Evolutionary conservation across 2,888 invertebrate species (phyloP).

Genomic region (Limulus polyphemus): DNA sequence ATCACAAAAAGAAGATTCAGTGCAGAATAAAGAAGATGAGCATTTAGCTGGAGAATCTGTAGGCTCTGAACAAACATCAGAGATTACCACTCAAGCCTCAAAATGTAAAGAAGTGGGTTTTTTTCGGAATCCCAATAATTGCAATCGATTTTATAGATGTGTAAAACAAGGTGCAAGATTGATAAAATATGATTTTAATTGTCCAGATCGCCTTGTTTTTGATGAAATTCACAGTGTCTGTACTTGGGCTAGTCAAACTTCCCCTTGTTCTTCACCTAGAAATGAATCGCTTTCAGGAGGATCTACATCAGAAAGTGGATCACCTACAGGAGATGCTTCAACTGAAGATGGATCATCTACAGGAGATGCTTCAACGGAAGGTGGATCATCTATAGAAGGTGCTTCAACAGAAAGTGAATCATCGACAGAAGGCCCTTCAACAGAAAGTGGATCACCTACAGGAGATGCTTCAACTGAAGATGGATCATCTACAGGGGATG

Average conservation of each 20-base stretch:
- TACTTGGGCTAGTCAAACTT: background rate
- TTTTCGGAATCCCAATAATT: slow-evolving; percentile 24
- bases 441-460: background rate
- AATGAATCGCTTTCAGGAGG: background rate
- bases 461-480: slow-evolving; percentile 1
- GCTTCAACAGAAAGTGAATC: no score
- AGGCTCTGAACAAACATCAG: background rate
- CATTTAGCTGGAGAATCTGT: background rate
- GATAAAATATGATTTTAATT: slow-evolving; percentile 21
- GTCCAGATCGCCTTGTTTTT: slow-evolving; percentile 23
- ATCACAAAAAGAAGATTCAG: background rate
- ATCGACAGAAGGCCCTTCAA: no score
- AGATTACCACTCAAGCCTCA: background rate
- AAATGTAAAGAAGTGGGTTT: slow-evolving; percentile 25
- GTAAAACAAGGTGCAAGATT: slow-evolving; percentile 18
- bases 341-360: background rate
- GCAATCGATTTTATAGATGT: slow-evolving; percentile 25
- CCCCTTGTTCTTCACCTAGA: background rate
- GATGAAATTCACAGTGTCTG: slow-evolving; percentile 25
- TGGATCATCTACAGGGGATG: background rate
- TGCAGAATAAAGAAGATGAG: background rate
- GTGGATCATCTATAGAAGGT: background rate
- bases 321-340: background rate
- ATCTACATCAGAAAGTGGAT: background rate
- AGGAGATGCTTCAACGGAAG: background rate